Evolutionary conservation across 2,113 vertebrate species (phyloP).

Genomic region (Sinocyclocheilus anshuiensis): DNA sequence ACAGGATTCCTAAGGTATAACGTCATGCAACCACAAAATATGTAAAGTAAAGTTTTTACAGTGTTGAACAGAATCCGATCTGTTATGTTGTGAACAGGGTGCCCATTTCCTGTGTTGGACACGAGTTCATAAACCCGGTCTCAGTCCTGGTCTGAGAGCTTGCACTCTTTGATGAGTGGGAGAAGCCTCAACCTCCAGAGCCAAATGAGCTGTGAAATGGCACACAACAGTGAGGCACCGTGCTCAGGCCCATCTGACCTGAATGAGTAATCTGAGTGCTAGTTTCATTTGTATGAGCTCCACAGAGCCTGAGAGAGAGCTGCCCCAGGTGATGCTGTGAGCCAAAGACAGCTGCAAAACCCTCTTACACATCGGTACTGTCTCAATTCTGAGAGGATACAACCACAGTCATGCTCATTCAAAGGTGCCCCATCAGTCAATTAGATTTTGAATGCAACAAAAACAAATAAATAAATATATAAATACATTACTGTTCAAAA

Average conservation of each 20-base stretch:
- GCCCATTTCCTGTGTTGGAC: not conserved
- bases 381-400: slow-evolving; percentile 15
- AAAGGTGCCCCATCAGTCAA: not conserved
- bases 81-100: not conserved
- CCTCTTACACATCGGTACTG: not conserved
- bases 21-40: not conserved
- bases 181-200: slow-evolving; percentile 61
- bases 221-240: slow-evolving; percentile 6
- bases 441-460: not conserved
- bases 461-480: not conserved
- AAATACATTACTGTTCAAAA: not conserved
- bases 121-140: not conserved
- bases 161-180: slow-evolving; percentile 53
- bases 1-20: not conserved
- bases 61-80: not conserved
- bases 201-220: slow-evolving; percentile 64
- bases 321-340: not conserved
- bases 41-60: slow-evolving; percentile 20
- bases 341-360: not conserved
- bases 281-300: slow-evolving; percentile 53
- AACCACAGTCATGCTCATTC: not conserved
- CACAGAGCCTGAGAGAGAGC: slow-evolving; percentile 15
- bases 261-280: slow-evolving; percentile 59
- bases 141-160: not conserved
- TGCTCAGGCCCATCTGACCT: slow-evolving; percentile 56